Evolutionary conservation across 2,797 vertebrate species (phyloP).

Genomic region (Agapornis canus): DNA sequence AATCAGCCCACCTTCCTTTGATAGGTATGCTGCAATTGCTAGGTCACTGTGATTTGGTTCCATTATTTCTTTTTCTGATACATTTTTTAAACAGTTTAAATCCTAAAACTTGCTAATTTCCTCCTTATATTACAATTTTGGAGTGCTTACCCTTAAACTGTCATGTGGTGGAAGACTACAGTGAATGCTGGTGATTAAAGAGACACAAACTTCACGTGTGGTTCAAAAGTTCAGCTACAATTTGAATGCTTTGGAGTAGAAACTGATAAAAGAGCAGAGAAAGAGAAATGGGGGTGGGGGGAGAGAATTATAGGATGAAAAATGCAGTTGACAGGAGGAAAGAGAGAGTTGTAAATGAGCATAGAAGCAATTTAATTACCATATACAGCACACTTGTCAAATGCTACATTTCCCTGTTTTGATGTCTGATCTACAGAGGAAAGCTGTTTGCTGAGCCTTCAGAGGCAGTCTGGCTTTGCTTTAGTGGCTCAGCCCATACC

Average conservation of each 20-base stretch:
- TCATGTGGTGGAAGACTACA: not conserved
- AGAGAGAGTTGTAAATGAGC: slow-evolving; percentile 30
- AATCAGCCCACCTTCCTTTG: not conserved
- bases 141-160: not conserved
- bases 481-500: slow-evolving; percentile 21
- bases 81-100: not conserved
- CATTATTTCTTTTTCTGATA: not conserved
- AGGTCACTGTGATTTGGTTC: not conserved
- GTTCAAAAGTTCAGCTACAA: slow-evolving; percentile 37
- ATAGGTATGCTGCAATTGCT: not conserved
- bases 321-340: not conserved
- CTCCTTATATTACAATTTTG: not conserved
- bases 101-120: not conserved
- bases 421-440: slow-evolving; percentile 16
- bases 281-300: not conserved
- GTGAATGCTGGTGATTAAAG: not conserved
- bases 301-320: slow-evolving; percentile 6
- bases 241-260: not conserved
- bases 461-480: not conserved
- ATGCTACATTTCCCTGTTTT: slow-evolving; percentile 19
- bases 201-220: not conserved
- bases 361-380: slow-evolving; percentile 36
- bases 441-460: slow-evolving; percentile 16
- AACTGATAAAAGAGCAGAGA: not conserved
- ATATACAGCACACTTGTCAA: slow-evolving; percentile 29